Evolutionary conservation across 2,797 vertebrate species (phyloP).

Genomic region (Dermochelys coriacea): DNA sequence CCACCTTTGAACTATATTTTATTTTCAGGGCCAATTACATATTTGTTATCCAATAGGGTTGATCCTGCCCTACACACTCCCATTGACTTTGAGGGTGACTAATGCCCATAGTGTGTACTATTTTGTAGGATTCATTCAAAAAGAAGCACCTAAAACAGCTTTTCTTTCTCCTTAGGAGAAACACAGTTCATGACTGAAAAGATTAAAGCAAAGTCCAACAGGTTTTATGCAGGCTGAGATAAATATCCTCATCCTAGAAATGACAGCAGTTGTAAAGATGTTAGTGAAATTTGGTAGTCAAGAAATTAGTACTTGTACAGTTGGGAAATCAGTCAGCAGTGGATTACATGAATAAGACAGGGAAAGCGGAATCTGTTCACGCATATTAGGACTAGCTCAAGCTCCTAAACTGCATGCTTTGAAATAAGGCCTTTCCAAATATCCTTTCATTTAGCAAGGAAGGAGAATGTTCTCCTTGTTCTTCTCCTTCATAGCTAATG

Average conservation of each 20-base stretch:
- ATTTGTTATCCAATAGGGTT: not conserved
- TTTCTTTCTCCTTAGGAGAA: not conserved
- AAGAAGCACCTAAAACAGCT: not conserved
- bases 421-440: constrained; percentile 54
- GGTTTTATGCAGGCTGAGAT: not conserved
- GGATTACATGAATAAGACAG: not conserved
- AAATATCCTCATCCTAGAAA: not conserved
- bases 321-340: not conserved
- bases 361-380: not conserved
- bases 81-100: not conserved
- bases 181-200: not conserved
- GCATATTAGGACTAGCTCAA: not conserved
- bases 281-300: not conserved
- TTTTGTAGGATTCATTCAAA: not conserved
- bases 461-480: constrained; percentile 61
- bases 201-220: not conserved
- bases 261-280: not conserved
- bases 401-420: not conserved
- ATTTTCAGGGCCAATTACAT: not conserved
- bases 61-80: not conserved
- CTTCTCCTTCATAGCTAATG: constrained; percentile 69
- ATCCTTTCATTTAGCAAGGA: constrained; percentile 55
- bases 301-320: not conserved
- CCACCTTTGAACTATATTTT: rapidly evolving
- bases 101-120: not conserved